phyloP scores from a whole-genome alignment of 2,113 vertebrate genomes.

The Panthera tigris region DNA sequence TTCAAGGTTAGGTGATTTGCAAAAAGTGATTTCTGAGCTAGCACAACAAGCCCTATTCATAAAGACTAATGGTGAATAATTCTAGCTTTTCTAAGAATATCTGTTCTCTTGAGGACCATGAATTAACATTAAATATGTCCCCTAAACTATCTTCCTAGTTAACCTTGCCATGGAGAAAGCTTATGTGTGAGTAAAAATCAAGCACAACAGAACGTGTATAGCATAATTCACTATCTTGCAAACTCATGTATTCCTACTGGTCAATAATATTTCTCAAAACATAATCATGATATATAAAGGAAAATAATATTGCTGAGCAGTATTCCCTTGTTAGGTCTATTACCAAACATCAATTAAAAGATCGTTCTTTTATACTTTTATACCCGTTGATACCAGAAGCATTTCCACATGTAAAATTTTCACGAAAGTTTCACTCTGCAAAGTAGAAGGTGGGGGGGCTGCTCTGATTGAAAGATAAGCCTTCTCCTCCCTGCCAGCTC shows the following conservation, averaged over 20 bases:
- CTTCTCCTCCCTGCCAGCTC: not conserved
- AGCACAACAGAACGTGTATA: not conserved
- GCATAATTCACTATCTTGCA: not conserved
- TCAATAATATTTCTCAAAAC: constrained; percentile 28
- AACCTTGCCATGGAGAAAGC: not conserved
- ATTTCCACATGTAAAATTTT: not conserved
- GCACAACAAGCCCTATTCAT: constrained; percentile 33
- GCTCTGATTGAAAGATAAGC: not conserved
- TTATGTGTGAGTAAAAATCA: not conserved
- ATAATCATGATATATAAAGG: not conserved
- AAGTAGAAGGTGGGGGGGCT: not conserved
- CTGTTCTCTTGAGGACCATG: not conserved
- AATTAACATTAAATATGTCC: constrained; percentile 21
- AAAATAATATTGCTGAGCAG: not conserved
- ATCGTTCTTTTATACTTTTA: not conserved
- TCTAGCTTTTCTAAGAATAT: not conserved
- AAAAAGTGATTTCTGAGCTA: constrained; percentile 18
- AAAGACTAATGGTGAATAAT: constrained; percentile 36
- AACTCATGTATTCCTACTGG: not conserved
- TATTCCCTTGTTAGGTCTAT: not conserved
- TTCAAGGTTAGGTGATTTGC: constrained; percentile 58
- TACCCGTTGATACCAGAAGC: not conserved
- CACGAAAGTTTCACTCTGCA: not conserved
- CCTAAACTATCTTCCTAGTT: not conserved
- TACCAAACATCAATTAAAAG: constrained; percentile 15